Evolutionary conservation across 2,113 vertebrate genomes (phyloP).

Genomic region (Machaerirhynchus nigripectus): DNA sequence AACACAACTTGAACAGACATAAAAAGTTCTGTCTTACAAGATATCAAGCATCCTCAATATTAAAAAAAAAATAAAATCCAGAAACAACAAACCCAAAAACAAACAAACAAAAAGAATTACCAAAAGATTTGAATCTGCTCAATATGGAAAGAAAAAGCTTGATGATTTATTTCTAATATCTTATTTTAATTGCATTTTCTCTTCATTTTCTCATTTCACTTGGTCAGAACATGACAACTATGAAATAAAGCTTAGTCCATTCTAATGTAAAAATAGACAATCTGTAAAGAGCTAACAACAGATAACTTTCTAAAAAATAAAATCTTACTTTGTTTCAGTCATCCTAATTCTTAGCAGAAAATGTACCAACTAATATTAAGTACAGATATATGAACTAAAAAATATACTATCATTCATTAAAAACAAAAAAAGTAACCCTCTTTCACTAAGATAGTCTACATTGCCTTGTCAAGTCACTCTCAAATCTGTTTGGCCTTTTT

Average conservation of each 20-base stretch:
- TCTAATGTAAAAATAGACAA: not conserved
- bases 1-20: not conserved
- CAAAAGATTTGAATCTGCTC: not conserved
- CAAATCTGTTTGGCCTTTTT: not conserved
- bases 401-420: not conserved
- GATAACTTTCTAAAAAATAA: not conserved
- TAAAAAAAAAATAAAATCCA: not conserved
- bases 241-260: not conserved
- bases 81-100: not conserved
- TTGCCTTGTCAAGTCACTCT: not conserved
- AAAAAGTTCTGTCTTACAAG: not conserved
- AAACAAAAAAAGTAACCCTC: not conserved
- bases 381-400: not conserved
- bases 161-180: not conserved
- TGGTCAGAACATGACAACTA: not conserved
- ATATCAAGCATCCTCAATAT: not conserved
- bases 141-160: not conserved
- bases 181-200: not conserved
- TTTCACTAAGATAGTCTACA: not conserved
- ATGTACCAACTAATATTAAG: not conserved
- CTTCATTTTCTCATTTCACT: not conserved
- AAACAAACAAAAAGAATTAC: not conserved
- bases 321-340: not conserved
- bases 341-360: not conserved
- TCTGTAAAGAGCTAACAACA: not conserved